Evolutionary conservation across 2,113 vertebrate species (phyloP).

Genomic region (Oreochromis spilurus): DNA sequence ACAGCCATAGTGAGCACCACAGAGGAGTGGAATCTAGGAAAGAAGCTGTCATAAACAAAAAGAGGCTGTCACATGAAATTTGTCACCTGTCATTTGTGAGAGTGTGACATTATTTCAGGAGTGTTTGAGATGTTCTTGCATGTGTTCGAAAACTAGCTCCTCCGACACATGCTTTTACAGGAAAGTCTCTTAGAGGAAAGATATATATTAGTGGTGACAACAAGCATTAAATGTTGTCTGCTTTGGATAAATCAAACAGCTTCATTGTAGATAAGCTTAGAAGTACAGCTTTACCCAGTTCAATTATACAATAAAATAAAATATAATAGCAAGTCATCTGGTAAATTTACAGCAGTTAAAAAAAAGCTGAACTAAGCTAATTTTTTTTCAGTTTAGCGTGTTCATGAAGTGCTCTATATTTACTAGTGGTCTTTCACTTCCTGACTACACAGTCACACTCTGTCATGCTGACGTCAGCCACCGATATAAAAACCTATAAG

Average conservation of each 20-base stretch:
- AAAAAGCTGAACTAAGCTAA: background rate
- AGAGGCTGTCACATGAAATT: background rate
- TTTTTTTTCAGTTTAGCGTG: background rate
- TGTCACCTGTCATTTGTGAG: background rate
- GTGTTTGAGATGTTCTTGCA: background rate
- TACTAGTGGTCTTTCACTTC: conserved; percentile 40
- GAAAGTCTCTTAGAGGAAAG: background rate
- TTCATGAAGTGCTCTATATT: background rate
- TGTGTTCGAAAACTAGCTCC: background rate
- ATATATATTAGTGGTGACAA: background rate
- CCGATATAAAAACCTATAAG: conserved; percentile 21
- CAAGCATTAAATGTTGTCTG: background rate
- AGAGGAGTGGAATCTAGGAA: background rate
- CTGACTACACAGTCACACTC: background rate
- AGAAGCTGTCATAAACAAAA: background rate
- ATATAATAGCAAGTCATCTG: background rate
- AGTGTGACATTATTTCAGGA: background rate
- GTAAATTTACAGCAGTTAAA: background rate
- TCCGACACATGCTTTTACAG: background rate
- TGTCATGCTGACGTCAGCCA: conserved; percentile 31
- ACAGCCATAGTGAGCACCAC: background rate
- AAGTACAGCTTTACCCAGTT: background rate
- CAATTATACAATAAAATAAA: background rate
- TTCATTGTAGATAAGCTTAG: background rate
- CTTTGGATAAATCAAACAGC: background rate